phyloP scores from a whole-genome alignment of 1,140 invertebrate genomes.

The Vanessa tameamea region DNA sequence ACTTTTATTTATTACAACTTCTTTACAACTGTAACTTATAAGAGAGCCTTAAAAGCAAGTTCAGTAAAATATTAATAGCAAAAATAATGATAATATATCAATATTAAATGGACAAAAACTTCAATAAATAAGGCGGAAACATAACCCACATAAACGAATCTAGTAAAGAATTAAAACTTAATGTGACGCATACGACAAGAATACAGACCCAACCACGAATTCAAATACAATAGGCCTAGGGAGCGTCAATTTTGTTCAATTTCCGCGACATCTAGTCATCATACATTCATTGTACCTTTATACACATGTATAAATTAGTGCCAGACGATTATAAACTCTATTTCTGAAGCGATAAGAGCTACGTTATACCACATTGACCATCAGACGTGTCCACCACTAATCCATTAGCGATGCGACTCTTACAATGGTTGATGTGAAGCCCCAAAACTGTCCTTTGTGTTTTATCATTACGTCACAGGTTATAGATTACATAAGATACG shows the following conservation, averaged over 20 bases:
- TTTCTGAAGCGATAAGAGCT: conserved; percentile 9
- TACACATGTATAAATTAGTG: conserved; percentile 9
- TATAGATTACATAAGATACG: conserved; percentile 25
- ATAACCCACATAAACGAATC: neutral
- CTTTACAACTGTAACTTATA: no score
- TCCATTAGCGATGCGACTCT: conserved; percentile 71
- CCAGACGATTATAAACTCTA: conserved; percentile 32
- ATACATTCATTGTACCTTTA: conserved; percentile 41
- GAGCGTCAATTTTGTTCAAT: conserved; percentile 58
- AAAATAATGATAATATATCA: no score
- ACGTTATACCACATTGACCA: neutral
- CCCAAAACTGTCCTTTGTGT: conserved; percentile 53
- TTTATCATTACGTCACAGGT: conserved; percentile 38
- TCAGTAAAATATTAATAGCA: no score
- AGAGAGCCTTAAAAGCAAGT: no score
- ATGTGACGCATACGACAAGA: conserved; percentile 38
- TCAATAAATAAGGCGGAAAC: neutral
- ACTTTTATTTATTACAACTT: no score
- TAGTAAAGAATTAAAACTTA: conserved; percentile 38
- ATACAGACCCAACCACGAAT: conserved; percentile 40
- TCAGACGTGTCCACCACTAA: conserved; percentile 54
- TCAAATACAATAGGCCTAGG: conserved; percentile 35
- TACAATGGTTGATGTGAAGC: conserved; percentile 58
- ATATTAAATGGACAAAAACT: neutral
- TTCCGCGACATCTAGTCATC: conserved; percentile 50